These are phyloP conservation scores for Sphaeramia orbicularis DNA, from an alignment of 2,797 vertebrate species.

Conservation along the genomic window DNA sequence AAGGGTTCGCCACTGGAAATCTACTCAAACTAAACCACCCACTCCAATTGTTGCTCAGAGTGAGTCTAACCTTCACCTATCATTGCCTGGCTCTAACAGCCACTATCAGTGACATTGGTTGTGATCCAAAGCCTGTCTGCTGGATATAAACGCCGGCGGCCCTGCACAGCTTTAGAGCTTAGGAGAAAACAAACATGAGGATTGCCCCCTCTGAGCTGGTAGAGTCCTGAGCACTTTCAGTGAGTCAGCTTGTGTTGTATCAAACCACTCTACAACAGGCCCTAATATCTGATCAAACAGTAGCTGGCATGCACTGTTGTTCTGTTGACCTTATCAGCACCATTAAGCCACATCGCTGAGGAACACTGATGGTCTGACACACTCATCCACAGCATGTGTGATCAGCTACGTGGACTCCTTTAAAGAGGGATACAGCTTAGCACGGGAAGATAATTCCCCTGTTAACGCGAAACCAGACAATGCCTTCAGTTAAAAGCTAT, in stretches of 20 bases:
- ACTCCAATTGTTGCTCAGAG: background rate
- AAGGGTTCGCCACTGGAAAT: background rate
- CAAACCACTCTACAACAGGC: slow-evolving; percentile 16
- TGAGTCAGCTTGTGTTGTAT: slow-evolving; percentile 11
- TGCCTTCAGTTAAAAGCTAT: background rate
- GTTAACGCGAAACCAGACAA: background rate
- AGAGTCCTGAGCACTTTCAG: slow-evolving; percentile 24
- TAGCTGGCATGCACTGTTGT: background rate
- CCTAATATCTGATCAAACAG: slow-evolving; percentile 24
- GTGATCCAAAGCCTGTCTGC: slow-evolving; percentile 30
- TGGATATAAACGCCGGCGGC: slow-evolving; percentile 39
- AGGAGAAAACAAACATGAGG: slow-evolving; percentile 60
- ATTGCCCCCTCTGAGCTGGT: slow-evolving; percentile 39
- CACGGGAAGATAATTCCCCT: background rate
- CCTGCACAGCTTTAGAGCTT: slow-evolving; percentile 60
- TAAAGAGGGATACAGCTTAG: slow-evolving; percentile 7
- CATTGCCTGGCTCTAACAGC: slow-evolving; percentile 25
- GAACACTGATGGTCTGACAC: background rate
- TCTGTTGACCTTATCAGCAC: slow-evolving; percentile 2
- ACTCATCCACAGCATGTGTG: background rate
- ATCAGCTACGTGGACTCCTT: slow-evolving; percentile 21
- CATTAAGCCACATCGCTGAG: slow-evolving; percentile 1
- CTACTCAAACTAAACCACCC: slow-evolving; percentile 11
- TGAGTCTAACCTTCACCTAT: slow-evolving; percentile 25
- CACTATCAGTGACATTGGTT: slow-evolving; percentile 21